Percentiles rank a stretch among this genome's conserved stretches.
These are phyloP conservation scores for Clunio marinus DNA, from an alignment of 2,888 invertebrate genomes.

Conservation along the genomic window DNA sequence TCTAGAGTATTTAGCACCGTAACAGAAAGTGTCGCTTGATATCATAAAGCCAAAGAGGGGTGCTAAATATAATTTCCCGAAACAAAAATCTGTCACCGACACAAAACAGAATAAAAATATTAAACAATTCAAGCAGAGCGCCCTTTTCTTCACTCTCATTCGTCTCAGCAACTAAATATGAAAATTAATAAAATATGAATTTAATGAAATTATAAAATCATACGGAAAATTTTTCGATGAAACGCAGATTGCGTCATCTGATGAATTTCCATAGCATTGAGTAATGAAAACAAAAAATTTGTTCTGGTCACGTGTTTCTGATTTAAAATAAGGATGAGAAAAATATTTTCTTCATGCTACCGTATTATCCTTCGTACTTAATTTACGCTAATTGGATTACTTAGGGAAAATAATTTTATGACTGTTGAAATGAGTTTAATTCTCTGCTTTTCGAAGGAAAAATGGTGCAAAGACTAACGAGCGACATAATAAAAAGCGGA, in stretches of 20 bases:
- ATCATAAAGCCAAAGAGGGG: constrained; percentile 23
- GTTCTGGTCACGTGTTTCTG: constrained; percentile 50
- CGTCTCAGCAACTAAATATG: constrained; percentile 12
- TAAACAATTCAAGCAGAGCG: neutral
- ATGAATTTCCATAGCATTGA: constrained; percentile 29
- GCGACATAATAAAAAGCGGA: neutral
- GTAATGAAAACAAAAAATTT: constrained; percentile 49
- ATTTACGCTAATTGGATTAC: constrained; percentile 19
- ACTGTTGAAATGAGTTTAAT: neutral
- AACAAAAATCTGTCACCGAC: constrained; percentile 38
- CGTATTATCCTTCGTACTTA: neutral
- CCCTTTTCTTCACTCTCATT: constrained; percentile 18
- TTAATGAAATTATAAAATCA: constrained; percentile 39
- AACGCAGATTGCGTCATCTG: constrained; percentile 32
- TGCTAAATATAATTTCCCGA: constrained; percentile 12
- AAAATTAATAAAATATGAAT: constrained; percentile 36
- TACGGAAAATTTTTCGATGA: constrained; percentile 5
- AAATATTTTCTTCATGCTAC: too few relatives aligned
- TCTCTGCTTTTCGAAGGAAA: neutral
- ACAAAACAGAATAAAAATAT: constrained; percentile 32
- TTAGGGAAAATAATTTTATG: neutral
- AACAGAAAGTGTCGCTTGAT: neutral
- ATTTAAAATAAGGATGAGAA: constrained; percentile 18
- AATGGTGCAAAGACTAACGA: too few relatives aligned
- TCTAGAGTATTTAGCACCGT: constrained; percentile 35